Evolutionary conservation across 2,888 invertebrate genomes (phyloP).

Genomic region (Cremastinae sp.): DNA sequence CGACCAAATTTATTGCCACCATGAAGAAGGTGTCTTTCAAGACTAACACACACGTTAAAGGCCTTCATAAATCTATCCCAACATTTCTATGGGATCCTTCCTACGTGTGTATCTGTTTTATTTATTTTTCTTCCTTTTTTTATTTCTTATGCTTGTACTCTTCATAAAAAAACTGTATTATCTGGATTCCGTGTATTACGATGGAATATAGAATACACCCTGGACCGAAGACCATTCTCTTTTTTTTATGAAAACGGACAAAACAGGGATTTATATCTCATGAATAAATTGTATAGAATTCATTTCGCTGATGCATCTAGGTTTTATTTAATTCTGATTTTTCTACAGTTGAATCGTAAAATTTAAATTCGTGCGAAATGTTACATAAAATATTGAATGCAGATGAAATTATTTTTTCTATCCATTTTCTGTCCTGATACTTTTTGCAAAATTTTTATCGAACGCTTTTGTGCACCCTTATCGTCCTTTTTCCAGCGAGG

Average conservation of each 20-base stretch:
- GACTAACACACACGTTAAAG: conserved; percentile 54
- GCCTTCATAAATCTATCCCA: conserved; percentile 49
- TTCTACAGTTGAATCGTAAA: too few species aligned
- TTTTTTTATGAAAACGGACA: background rate
- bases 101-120: conserved; percentile 16
- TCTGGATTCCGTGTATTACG: conserved; percentile 18
- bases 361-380: background rate
- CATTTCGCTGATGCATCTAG: too few species aligned
- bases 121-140: too few species aligned
- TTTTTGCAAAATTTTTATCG: background rate
- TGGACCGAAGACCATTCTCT: background rate
- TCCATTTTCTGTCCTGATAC: background rate
- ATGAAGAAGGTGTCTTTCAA: conserved; percentile 58
- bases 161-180: conserved; percentile 48
- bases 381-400: too few species aligned
- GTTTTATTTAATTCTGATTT: too few species aligned
- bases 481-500: conserved; percentile 21
- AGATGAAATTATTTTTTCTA: too few species aligned
- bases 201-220: conserved; percentile 2
- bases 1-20: conserved; percentile 56
- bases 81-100: conserved; percentile 46
- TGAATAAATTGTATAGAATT: too few species aligned
- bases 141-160: conserved; percentile 18
- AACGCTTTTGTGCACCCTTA: background rate
- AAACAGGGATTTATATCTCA: too few species aligned